Base-by-base conservation (phyloP, 2,888 invertebrate genomes). In the Rhingia campestris region DNA sequence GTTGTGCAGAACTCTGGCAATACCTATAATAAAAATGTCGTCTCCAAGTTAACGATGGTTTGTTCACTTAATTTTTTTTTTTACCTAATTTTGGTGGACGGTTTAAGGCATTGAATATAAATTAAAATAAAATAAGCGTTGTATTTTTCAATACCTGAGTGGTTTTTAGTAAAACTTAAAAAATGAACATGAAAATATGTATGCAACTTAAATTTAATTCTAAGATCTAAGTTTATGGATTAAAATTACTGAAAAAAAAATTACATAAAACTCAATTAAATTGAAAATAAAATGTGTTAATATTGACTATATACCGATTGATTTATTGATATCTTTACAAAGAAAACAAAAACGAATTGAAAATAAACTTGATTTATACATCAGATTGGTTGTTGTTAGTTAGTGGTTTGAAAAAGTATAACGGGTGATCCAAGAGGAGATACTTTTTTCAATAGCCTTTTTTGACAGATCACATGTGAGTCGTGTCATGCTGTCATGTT, bases 251-350 rank as follows among this genome's bases (percentile, higher is more conserved):
- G 12, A 61, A 64, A 79, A 10, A 41, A 75, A 64, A 35, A 80
- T 73, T 67, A 61, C 35, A 51, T 59, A 49, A 72, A 64, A 51
- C 69, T 81, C 81, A 81, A 81, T 81, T 75, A 69, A 81, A 81
- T 81, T 81, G 81, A 81, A 75, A 75, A 75, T 70, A 81, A 75
- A 81, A 75, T 81, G 75, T 81, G 75, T 81, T 81, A 64, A 73
- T 59, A 73, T 59, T 64, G 79, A 72, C 64, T 64, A 45, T 12
- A 51, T 33, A 35, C 41, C 22, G 33, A 66, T 49, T 67, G 59
- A 67, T 74, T 73, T 80, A 33, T 67, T 53, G 47, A 32, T 4
- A 69, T 35, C 59, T 64, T 59, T 3, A 43, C 54, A 61, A 37
- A 10, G 45, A 51, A 37, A 7, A 56, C 14, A 30, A 56, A 39